Conservation (phyloP, 2,113 vertebrate genomes). For the Butorides virescens region DNA sequence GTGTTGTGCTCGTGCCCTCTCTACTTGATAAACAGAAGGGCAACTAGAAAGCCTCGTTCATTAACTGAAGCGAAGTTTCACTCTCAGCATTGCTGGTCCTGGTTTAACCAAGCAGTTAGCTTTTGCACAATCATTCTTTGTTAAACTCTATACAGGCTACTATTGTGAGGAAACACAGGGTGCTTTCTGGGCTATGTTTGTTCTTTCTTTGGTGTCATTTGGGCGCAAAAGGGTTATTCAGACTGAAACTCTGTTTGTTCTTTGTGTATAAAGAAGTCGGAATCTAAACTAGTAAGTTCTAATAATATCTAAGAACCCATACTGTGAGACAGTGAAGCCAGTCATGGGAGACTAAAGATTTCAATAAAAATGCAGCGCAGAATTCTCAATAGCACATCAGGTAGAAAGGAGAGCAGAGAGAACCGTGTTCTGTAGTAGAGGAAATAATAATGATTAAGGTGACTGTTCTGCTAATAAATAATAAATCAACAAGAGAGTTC, state of each 20-base stretch:
- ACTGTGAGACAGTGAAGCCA: background rate
- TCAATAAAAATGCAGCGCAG: background rate
- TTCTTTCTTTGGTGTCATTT: background rate
- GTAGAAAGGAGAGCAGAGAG: background rate
- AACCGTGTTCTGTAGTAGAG: background rate
- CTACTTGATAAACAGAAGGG: background rate
- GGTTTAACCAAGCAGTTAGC: background rate
- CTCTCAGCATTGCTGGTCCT: background rate
- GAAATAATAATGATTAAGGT: constrained; percentile 16
- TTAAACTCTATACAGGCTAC: background rate
- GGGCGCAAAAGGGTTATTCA: background rate
- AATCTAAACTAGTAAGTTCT: background rate
- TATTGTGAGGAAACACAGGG: background rate
- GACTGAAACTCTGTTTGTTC: background rate
- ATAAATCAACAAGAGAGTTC: constrained; percentile 9
- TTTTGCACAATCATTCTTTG: background rate
- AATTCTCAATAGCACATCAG: background rate
- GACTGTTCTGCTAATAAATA: constrained; percentile 47
- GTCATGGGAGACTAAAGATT: background rate
- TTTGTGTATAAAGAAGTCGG: background rate
- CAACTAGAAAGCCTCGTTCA: background rate
- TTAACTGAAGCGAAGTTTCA: background rate
- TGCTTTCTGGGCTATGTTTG: background rate
- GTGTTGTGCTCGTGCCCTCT: background rate
- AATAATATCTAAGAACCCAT: background rate